Base-by-base conservation (phyloP, 2,113 vertebrate genomes). In the Oxyura jamaicensis region DNA sequence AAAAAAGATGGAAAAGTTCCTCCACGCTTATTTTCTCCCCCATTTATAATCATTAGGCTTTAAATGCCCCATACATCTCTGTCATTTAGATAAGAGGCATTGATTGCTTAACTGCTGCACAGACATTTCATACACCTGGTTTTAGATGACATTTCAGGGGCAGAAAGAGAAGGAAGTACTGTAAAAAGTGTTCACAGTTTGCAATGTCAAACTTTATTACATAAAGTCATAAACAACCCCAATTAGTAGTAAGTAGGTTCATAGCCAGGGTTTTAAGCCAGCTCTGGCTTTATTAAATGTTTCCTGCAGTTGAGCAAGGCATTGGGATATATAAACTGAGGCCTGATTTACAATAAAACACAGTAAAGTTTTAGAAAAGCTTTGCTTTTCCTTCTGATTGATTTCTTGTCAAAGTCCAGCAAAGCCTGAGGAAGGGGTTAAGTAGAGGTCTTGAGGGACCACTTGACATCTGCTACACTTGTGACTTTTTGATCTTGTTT, bases 391-490 rank as follows among this genome's bases (percentile, higher is more conserved):
- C 75, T 91, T 81, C 87, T 93, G 96, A 96, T 97, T 94, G 95
- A 56, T 97, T 97, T 92, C 95, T 97, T 97, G 97, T 97, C 95
- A 95, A 95, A 79, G 87, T 96, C 96, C 95, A 96, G 90, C 90
- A 95, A 97, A 95, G 72, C 89, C 94, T 94, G 91, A 96, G 95
- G 92, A 97, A 97, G 95, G 95, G 97, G 97, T 98, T 98, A 98
- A 98, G 97, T 97, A 97, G 96, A 91, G 71, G 96, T 97, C 98
- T 97, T 96, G 94, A 94, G 98, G 96, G 98, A 98, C 97, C 96
- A 98, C 98, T 98, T 99, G 97, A 98, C 98, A 98, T 98, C 96
- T 98, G 98, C 92, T 98, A 96, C 96, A 96, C 91, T 96, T 96
- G 94, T 22, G 90, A 97, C 97, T 97, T 98, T 97, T 98, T 98